Evolutionary conservation across 1,140 invertebrate genomes (phyloP).

Genomic region (Teleogryllus occipitalis): DNA sequence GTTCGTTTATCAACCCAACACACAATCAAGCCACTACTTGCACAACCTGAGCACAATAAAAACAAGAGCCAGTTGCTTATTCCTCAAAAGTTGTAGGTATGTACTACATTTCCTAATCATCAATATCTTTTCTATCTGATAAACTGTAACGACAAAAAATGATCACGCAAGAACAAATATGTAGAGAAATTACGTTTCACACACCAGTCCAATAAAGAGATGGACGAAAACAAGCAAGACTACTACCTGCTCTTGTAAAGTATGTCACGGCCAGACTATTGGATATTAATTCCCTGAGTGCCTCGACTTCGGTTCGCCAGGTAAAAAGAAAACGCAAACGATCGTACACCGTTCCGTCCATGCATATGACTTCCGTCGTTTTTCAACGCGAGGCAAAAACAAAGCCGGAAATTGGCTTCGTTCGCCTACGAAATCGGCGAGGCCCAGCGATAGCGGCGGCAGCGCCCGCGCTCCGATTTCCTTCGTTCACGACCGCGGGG

Average conservation of each 20-base stretch:
- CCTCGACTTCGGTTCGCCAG: background rate
- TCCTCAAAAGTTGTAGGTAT: too few species aligned
- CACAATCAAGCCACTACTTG: too few species aligned
- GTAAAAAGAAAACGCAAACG: background rate
- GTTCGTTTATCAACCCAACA: too few species aligned
- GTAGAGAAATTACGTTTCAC: too few species aligned
- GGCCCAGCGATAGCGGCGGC: background rate
- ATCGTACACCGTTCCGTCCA: background rate
- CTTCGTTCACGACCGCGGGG: background rate
- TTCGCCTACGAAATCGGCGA: background rate
- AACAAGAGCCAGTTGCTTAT: too few species aligned
- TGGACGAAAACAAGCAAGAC: too few species aligned
- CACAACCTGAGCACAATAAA: too few species aligned
- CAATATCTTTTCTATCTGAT: too few species aligned
- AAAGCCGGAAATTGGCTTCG: background rate
- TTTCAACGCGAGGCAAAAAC: background rate
- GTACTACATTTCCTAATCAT: too few species aligned
- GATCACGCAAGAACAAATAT: too few species aligned
- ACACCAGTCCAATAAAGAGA: too few species aligned
- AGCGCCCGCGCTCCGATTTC: background rate
- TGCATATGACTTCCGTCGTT: background rate
- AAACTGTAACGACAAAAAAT: too few species aligned
- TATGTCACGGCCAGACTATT: background rate
- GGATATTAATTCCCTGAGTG: background rate
- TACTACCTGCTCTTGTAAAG: background rate